These are phyloP conservation scores for Pterostichus niger DNA, from an alignment of 2,888 invertebrate genomes.

Conservation along the genomic window DNA sequence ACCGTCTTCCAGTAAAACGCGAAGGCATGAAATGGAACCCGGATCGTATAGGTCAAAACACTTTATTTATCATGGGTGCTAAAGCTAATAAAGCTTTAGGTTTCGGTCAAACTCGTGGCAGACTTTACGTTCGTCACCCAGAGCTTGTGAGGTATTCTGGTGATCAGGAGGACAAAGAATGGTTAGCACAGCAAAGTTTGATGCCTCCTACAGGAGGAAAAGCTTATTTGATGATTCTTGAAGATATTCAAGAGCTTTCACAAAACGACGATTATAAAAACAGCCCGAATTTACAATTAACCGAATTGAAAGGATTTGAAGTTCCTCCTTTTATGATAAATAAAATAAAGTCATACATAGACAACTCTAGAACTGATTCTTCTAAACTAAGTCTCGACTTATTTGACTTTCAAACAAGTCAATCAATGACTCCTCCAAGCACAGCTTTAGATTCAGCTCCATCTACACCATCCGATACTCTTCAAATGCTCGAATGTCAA, in stretches of 20 bases:
- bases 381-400: conserved; percentile 72
- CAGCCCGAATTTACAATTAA: conserved; percentile 82
- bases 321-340: conserved; percentile 87
- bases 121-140: conserved; percentile 88
- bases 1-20: conserved; percentile 77
- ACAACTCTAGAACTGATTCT: conserved; percentile 75
- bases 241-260: conserved; percentile 88
- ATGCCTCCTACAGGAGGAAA: conserved; percentile 89
- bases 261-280: conserved; percentile 86
- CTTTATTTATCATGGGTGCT: conserved; percentile 89
- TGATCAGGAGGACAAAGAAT: conserved; percentile 89
- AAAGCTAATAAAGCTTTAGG: conserved; percentile 87
- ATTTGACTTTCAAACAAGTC: conserved; percentile 73
- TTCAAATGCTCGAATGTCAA: conserved; percentile 74
- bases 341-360: conserved; percentile 86
- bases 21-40: conserved; percentile 88
- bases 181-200: conserved; percentile 87
- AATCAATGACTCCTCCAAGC: conserved; percentile 74
- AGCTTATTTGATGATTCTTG: conserved; percentile 88
- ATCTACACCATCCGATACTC: conserved; percentile 75
- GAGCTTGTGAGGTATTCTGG: conserved; percentile 88
- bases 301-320: conserved; percentile 87
- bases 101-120: conserved; percentile 86
- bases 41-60: conserved; percentile 84
- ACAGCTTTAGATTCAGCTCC: conserved; percentile 75